A percentile compares a stretch with the other conserved stretches of the same genome.
These are phyloP conservation scores for Lepidocyrtoides sp. DNA, from an alignment of 2,888 invertebrate species.

Conservation along the genomic window DNA sequence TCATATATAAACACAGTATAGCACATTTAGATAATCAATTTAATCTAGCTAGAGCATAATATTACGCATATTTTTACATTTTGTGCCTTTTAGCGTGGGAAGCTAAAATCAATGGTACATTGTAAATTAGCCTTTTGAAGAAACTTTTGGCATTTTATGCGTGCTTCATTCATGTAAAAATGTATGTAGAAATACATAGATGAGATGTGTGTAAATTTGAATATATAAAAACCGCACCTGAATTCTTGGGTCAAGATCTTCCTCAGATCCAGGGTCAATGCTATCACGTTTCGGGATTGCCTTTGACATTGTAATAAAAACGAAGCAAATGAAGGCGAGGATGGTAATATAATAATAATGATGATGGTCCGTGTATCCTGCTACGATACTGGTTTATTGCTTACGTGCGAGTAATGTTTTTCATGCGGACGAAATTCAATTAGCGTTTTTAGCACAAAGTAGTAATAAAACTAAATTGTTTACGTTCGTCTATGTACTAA, in stretches of 20 bases:
- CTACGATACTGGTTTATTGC: not conserved
- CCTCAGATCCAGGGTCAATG: conserved; percentile 67
- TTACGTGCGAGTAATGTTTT: too few species aligned
- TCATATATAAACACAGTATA: too few species aligned
- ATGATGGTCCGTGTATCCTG: not conserved
- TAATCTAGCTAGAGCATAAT: too few species aligned
- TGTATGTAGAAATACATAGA: too few species aligned
- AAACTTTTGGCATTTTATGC: too few species aligned
- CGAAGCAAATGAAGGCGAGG: not conserved
- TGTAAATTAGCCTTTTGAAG: too few species aligned
- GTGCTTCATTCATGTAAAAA: too few species aligned
- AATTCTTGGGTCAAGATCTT: conserved; percentile 85
- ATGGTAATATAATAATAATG: not conserved
- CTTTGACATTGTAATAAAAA: conserved; percentile 11
- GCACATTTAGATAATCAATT: too few species aligned
- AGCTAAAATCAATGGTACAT: too few species aligned
- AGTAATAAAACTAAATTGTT: conserved; percentile 34
- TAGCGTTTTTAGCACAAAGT: conserved; percentile 13
- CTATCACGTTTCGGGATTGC: conserved; percentile 49
- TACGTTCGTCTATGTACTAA: not conserved
- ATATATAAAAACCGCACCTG: conserved; percentile 82
- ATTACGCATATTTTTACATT: too few species aligned
- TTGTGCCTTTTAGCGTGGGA: too few species aligned
- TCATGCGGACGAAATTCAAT: conserved; percentile 13
- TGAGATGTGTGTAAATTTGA: too few species aligned